Base-by-base conservation (phyloP, 2,113 vertebrate species). In the Aepyceros melampus region DNA sequence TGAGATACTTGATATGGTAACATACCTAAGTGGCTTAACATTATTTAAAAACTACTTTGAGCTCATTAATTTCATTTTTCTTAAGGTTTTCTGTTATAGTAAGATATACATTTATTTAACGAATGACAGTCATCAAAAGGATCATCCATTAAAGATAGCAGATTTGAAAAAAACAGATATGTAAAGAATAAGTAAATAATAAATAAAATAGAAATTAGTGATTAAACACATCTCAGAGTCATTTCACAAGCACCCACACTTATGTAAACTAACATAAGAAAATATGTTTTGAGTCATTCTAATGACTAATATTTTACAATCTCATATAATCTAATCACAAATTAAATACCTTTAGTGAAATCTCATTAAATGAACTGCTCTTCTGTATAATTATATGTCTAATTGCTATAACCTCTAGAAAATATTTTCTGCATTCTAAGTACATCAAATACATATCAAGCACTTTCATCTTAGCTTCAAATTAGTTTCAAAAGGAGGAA, bases 361-460 rank as follows among this genome's bases (percentile, higher is more conserved):
- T 94, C 45, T 90, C 47, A 96, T 95, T 97, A 92, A 94, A 94
- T 84, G 91, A 94, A 96, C 87, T 96, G 45, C 62, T 87, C 45
- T 49, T 90, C 89, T 95, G 31, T 83, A 79, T 96, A 97, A 98
- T 95, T 95, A 79, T 71, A 56, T 14, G 25, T 86, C 60, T 95
- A 95, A 90, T 97, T 97, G 62, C 56, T 97, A 27, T 95, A 94
- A 92, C 27, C 17, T 85, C 27, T 87, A 64, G 55, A 89, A 97
- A 96, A 94, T 84, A 96, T 84, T 96, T 96, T 97, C 47, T 97
- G 64, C 71, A n/a, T 55, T 88, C 23, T 79, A 90, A 92, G 29
- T 92, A 94, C 36, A 94, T 87, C 49, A 89, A 47, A 94, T 56
- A 92, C 3, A 87, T 78, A 97, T 62, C 55, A 92, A 94, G 23